phyloP scores from a whole-genome alignment of 2,113 vertebrate genomes.

The Craseonycteris thonglongyai region DNA sequence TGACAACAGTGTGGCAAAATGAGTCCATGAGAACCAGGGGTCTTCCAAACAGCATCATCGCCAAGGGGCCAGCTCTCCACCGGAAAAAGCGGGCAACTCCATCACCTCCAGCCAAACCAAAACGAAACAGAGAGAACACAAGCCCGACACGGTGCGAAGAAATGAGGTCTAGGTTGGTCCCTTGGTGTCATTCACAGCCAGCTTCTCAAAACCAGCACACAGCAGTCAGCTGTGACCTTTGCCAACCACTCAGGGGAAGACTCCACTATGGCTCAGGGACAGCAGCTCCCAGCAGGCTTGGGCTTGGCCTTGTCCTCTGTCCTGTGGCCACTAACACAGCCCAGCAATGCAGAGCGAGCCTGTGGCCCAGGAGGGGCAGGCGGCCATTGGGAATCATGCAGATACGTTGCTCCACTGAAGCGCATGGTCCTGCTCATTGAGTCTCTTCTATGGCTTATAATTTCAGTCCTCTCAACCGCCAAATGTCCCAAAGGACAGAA shows the following conservation, averaged over 20 bases:
- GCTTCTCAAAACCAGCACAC: neutral
- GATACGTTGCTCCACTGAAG: accelerated
- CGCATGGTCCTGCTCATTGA: neutral
- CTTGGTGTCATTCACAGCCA: neutral
- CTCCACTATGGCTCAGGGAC: neutral
- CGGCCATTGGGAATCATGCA: accelerated
- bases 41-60: neutral
- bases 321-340: neutral
- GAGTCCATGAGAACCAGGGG: neutral
- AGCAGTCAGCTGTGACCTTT: accelerated
- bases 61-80: neutral
- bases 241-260: neutral
- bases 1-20: neutral
- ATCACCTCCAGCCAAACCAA: neutral
- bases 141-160: neutral
- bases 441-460: neutral
- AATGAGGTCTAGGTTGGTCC: accelerated
- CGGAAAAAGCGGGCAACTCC: neutral
- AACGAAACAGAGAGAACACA: neutral
- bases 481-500: neutral
- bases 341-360: accelerated
- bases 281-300: too few species aligned
- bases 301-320: accelerated
- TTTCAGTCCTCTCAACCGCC: neutral
- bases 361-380: too few species aligned